These are phyloP conservation scores for Harpalus rufipes DNA, from an alignment of 2,888 invertebrate species.

Conservation along the genomic window DNA sequence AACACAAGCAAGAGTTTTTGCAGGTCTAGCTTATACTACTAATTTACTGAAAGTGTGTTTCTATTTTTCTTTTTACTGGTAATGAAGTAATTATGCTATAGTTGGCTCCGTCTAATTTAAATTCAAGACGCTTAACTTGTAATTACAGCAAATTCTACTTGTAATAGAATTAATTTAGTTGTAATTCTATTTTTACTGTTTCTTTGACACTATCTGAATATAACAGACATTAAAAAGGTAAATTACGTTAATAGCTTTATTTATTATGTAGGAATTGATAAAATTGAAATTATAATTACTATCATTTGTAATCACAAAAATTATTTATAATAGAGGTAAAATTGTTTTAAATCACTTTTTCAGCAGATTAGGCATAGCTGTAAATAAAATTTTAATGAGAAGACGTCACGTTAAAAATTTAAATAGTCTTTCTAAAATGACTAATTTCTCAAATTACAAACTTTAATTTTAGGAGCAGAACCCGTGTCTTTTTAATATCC, in stretches of 20 bases:
- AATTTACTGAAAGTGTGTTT: conserved; percentile 20
- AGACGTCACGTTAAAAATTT: conserved; percentile 8
- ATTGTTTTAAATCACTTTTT: not conserved
- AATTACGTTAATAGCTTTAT: not conserved
- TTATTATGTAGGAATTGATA: not conserved
- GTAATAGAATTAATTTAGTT: conserved; percentile 9
- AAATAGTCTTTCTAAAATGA: conserved; percentile 19
- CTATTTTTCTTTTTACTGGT: conserved; percentile 14
- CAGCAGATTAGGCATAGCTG: not conserved
- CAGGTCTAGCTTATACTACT: not conserved
- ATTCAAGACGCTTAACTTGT: conserved; percentile 37
- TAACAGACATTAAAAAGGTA: not conserved
- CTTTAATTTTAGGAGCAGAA: conserved; percentile 40
- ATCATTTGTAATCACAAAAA: not conserved
- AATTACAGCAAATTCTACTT: conserved; percentile 31
- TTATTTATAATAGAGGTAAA: too few relatives aligned
- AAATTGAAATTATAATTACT: not conserved
- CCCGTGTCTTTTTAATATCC: conserved; percentile 55
- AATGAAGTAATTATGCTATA: conserved; percentile 42
- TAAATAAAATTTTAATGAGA: conserved; percentile 9
- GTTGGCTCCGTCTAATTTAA: conserved; percentile 17
- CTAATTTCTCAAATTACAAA: conserved; percentile 50
- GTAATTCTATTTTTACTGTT: conserved; percentile 17
- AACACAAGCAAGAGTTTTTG: not conserved
- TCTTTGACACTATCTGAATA: conserved; percentile 3